phyloP scores from a whole-genome alignment of 2,888 invertebrate genomes.

The Ormyrus thymus region DNA sequence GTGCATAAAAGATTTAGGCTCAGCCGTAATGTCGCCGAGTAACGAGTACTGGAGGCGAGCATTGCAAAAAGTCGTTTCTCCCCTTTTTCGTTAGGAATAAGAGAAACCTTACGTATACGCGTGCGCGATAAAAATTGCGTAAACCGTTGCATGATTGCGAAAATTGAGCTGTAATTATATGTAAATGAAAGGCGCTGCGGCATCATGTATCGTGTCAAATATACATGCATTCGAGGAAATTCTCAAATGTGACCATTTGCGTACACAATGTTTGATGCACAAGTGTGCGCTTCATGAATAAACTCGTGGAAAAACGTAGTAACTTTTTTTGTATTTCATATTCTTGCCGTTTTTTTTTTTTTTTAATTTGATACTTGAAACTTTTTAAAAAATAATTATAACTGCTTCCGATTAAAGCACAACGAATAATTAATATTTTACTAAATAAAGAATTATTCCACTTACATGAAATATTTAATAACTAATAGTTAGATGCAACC shows the following conservation, averaged over 20 bases:
- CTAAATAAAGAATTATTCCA: too few species aligned
- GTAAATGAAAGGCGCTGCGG: slow-evolving; percentile 22
- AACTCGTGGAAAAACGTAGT: too few species aligned
- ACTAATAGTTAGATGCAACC: too few species aligned
- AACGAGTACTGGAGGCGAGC: not conserved
- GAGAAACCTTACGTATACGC: not conserved
- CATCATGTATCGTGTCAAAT: slow-evolving; percentile 27
- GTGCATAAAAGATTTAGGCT: slow-evolving; percentile 4
- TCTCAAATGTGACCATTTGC: not conserved
- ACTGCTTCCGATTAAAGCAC: too few species aligned
- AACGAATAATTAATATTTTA: too few species aligned
- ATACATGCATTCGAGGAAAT: slow-evolving; percentile 18
- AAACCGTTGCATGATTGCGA: slow-evolving; percentile 22
- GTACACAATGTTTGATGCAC: not conserved
- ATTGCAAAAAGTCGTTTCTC: slow-evolving; percentile 1
- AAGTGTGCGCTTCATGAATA: too few species aligned
- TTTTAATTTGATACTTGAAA: too few species aligned
- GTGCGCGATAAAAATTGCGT: slow-evolving; percentile 16
- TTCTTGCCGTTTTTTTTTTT: too few species aligned
- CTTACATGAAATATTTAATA: too few species aligned
- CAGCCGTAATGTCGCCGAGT: not conserved
- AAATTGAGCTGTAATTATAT: slow-evolving; percentile 2
- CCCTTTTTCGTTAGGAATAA: not conserved
- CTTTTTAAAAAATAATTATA: too few species aligned
- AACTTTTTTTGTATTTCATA: too few species aligned